Evolutionary conservation across 2,888 invertebrate species (phyloP).

Genomic region (Melinaea marsaeus): DNA sequence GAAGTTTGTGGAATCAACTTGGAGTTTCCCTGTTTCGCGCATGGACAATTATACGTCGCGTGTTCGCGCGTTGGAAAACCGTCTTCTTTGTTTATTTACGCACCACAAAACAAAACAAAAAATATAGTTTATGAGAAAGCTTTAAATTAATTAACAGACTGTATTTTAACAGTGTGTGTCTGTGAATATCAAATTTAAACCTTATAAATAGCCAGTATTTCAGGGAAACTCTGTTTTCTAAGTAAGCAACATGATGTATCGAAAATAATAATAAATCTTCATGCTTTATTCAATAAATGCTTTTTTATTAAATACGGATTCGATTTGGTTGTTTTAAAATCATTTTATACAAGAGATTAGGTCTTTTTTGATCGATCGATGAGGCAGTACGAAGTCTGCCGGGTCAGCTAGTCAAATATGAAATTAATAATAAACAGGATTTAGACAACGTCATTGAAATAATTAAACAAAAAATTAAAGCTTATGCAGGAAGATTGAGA

Average conservation of each 20-base stretch:
- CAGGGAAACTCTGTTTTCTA: slow-evolving; percentile 20
- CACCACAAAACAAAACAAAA: slow-evolving; percentile 24
- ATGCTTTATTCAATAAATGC: slow-evolving; percentile 12
- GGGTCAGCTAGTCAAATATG: slow-evolving; percentile 1
- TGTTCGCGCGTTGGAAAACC: slow-evolving; percentile 36
- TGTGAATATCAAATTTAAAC: slow-evolving; percentile 24
- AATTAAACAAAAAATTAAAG: too few relatives aligned
- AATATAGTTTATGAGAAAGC: slow-evolving; percentile 31
- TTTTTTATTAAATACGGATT: slow-evolving; percentile 21
- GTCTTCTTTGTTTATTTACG: slow-evolving; percentile 30
- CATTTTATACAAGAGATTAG: slow-evolving; percentile 20
- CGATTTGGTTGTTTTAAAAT: slow-evolving; percentile 18
- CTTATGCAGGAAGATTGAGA: too few relatives aligned
- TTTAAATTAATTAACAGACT: slow-evolving; percentile 25
- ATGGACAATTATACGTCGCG: slow-evolving; percentile 37
- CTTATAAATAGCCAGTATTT: slow-evolving; percentile 23
- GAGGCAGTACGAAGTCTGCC: slow-evolving; percentile 19
- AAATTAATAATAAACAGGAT: too few relatives aligned
- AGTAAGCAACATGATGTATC: slow-evolving; percentile 19
- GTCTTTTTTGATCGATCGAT: slow-evolving; percentile 20
- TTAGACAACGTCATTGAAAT: too few relatives aligned
- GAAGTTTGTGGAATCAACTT: slow-evolving; percentile 30
- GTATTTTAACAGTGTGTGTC: slow-evolving; percentile 24
- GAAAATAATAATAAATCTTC: background rate
- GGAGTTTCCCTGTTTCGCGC: slow-evolving; percentile 32